These are phyloP conservation scores for Orussus abietinus DNA, from an alignment of 1,140 invertebrate species.

Conservation along the genomic window DNA sequence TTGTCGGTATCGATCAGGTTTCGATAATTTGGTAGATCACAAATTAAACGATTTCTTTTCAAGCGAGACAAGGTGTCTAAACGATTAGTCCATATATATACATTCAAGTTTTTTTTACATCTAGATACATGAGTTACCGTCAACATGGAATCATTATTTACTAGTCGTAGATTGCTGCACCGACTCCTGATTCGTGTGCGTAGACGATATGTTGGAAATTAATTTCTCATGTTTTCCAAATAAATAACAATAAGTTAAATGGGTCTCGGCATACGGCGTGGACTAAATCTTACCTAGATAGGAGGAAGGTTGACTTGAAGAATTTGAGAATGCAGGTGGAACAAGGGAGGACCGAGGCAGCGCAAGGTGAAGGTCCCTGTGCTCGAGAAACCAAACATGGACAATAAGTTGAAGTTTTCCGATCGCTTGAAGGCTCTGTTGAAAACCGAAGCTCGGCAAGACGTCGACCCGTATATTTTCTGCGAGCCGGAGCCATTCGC, in stretches of 20 bases:
- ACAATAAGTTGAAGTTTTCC: conserved; percentile 56
- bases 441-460: conserved; percentile 45
- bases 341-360: conserved; percentile 20
- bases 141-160: too few relatives aligned
- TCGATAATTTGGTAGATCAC: too few relatives aligned
- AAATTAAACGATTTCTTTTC: too few relatives aligned
- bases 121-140: too few relatives aligned
- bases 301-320: conserved; percentile 21
- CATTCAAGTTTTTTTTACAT: too few relatives aligned
- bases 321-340: conserved; percentile 42
- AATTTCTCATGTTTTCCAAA: conserved; percentile 28
- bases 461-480: conserved; percentile 60
- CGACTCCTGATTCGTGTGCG: too few relatives aligned
- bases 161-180: too few relatives aligned
- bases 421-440: conserved; percentile 53
- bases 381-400: conserved; percentile 40
- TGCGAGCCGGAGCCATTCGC: conserved; percentile 52
- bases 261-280: conserved; percentile 25
- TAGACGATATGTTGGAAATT: too few relatives aligned
- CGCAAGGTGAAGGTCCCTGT: conserved; percentile 39
- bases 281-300: conserved; percentile 28
- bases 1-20: too few relatives aligned
- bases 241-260: conserved; percentile 12
- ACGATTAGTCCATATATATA: too few relatives aligned
- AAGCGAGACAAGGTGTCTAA: too few relatives aligned